Percentiles rank a stretch among this genome's conserved stretches.
Conservation (phyloP, 2,113 vertebrate species). For the Calidris pugnax region DNA sequence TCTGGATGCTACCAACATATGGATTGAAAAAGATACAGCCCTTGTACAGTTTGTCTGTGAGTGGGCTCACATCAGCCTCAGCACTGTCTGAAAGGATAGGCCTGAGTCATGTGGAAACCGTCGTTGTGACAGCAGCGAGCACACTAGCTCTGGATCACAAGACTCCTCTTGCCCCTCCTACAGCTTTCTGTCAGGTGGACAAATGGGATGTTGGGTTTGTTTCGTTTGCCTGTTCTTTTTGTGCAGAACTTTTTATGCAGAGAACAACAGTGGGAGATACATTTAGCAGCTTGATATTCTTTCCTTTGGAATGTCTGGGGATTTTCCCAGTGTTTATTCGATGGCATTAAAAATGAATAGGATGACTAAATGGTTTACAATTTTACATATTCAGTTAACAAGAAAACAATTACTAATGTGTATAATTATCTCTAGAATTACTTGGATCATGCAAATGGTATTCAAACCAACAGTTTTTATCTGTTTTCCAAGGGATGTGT, state of each 20-base stretch:
- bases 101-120: rapidly evolving
- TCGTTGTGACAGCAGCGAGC: neutral
- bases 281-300: neutral
- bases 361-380: conserved; percentile 5
- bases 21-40: neutral
- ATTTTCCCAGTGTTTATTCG: neutral
- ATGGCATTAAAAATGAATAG: conserved; percentile 37
- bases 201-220: neutral
- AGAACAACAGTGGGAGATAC: neutral
- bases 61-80: neutral
- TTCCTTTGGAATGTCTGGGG: neutral
- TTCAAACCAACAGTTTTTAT: neutral
- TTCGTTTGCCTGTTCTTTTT: neutral
- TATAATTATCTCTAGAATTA: conserved; percentile 27
- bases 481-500: neutral
- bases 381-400: neutral
- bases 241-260: neutral
- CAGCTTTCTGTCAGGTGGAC: neutral
- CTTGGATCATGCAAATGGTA: neutral
- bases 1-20: neutral
- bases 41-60: neutral
- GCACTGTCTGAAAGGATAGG: neutral
- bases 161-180: neutral
- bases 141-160: neutral
- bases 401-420: conserved; percentile 24